phyloP scores from a whole-genome alignment of 2,888 invertebrate genomes.

The Dromius quadrimaculatus region DNA sequence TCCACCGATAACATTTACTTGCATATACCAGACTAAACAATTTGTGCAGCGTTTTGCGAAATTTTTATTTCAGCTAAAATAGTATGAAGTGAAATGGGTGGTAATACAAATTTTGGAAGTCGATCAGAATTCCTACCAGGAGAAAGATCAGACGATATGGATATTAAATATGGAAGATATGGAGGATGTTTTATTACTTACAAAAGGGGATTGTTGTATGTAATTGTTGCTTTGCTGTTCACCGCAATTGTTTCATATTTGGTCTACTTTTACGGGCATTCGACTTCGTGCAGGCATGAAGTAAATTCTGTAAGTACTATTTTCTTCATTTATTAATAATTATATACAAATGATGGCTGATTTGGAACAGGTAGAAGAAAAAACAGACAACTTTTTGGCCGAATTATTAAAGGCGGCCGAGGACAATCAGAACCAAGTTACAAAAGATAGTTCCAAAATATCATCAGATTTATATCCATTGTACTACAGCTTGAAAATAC shows the following conservation, averaged over 20 bases:
- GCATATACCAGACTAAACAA: constrained; percentile 9
- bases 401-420: constrained; percentile 60
- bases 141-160: constrained; percentile 68
- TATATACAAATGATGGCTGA: constrained; percentile 1
- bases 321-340: constrained; percentile 7
- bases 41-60: constrained; percentile 12
- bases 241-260: constrained; percentile 60
- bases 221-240: constrained; percentile 62
- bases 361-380: constrained; percentile 56
- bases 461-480: constrained; percentile 45
- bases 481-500: constrained; percentile 61
- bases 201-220: constrained; percentile 70
- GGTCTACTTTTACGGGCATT: constrained; percentile 64
- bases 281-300: constrained; percentile 59
- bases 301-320: constrained; percentile 56
- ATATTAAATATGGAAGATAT: constrained; percentile 71
- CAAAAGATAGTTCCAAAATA: constrained; percentile 28
- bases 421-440: constrained; percentile 1
- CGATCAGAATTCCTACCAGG: constrained; percentile 74
- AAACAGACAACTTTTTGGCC: constrained; percentile 61
- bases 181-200: constrained; percentile 75
- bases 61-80: constrained; percentile 1
- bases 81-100: constrained; percentile 39
- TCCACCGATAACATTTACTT: constrained; percentile 19
- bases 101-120: constrained; percentile 62